phyloP scores from a whole-genome alignment of 2,888 invertebrate species.

The Troides helena region DNA sequence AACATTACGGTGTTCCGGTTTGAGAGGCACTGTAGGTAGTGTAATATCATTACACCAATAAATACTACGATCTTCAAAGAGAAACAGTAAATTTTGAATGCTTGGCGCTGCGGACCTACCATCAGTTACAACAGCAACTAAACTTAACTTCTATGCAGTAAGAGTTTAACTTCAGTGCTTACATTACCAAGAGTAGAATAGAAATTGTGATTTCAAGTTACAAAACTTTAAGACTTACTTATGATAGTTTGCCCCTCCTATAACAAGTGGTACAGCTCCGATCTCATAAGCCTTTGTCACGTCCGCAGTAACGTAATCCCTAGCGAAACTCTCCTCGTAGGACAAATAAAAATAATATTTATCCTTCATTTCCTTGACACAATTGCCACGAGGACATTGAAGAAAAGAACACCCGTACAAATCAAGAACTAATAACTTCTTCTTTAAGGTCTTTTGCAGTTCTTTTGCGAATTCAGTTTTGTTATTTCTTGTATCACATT shows the following conservation, averaged over 20 bases:
- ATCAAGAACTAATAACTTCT: slow-evolving; percentile 59
- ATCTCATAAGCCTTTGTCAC: slow-evolving; percentile 72
- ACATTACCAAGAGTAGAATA: too few relatives aligned
- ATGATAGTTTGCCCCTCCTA: slow-evolving; percentile 82
- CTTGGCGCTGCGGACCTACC: too few relatives aligned
- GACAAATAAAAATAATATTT: slow-evolving; percentile 66
- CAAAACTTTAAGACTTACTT: slow-evolving; percentile 53
- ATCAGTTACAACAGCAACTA: too few relatives aligned
- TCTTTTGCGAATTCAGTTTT: slow-evolving; percentile 43
- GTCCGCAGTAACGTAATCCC: slow-evolving; percentile 63
- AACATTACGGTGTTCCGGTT: too few relatives aligned
- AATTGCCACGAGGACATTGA: slow-evolving; percentile 47
- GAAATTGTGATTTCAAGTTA: background rate
- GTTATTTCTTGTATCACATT: slow-evolving; percentile 42
- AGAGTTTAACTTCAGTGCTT: too few relatives aligned
- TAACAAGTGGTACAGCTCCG: slow-evolving; percentile 83
- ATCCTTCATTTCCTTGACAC: slow-evolving; percentile 44
- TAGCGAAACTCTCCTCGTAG: slow-evolving; percentile 48
- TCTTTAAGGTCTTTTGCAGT: slow-evolving; percentile 63
- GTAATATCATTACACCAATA: too few relatives aligned
- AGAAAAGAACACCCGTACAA: slow-evolving; percentile 63
- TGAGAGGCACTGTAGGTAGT: too few relatives aligned
- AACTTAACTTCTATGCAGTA: too few relatives aligned
- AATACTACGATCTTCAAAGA: too few relatives aligned
- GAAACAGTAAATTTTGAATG: too few relatives aligned